Evolutionary conservation across 2,888 invertebrate species (phyloP).

Genomic region (Bursaphelenchus okinawaensis): DNA sequence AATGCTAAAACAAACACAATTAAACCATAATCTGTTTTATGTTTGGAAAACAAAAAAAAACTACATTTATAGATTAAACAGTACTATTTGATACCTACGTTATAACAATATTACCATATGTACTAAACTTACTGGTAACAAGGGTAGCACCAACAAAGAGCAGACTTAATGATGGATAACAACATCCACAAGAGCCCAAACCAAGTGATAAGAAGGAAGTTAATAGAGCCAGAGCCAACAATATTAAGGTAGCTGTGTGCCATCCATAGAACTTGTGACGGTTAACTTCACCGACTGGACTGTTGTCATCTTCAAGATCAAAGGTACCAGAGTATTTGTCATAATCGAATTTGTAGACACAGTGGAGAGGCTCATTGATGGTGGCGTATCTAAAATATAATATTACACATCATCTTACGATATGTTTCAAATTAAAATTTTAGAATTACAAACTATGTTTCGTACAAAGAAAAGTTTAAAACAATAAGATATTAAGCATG

Average conservation of each 20-base stretch:
- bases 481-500: no score
- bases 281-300: slow-evolving; percentile 56
- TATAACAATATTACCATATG: not conserved
- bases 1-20: slow-evolving; percentile 40
- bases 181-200: slow-evolving; percentile 50
- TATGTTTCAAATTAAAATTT: no score
- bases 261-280: slow-evolving; percentile 56
- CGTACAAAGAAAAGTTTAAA: no score
- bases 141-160: slow-evolving; percentile 51
- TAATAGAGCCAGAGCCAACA: slow-evolving; percentile 47
- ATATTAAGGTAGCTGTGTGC: slow-evolving; percentile 53
- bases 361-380: slow-evolving; percentile 52
- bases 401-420: no score
- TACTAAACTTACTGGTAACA: slow-evolving; percentile 44
- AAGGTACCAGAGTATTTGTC: slow-evolving; percentile 57
- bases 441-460: no score
- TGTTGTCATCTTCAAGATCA: slow-evolving; percentile 55
- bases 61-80: slow-evolving; percentile 4
- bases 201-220: slow-evolving; percentile 45
- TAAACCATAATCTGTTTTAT: slow-evolving; percentile 1
- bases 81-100: not conserved
- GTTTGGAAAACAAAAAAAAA: slow-evolving; percentile 15
- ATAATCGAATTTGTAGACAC: slow-evolving; percentile 57
- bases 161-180: slow-evolving; percentile 47
- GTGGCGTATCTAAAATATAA: slow-evolving; percentile 50